These are phyloP conservation scores for Leptopterna dolabrata DNA, from an alignment of 2,888 invertebrate genomes.

Conservation along the genomic window DNA sequence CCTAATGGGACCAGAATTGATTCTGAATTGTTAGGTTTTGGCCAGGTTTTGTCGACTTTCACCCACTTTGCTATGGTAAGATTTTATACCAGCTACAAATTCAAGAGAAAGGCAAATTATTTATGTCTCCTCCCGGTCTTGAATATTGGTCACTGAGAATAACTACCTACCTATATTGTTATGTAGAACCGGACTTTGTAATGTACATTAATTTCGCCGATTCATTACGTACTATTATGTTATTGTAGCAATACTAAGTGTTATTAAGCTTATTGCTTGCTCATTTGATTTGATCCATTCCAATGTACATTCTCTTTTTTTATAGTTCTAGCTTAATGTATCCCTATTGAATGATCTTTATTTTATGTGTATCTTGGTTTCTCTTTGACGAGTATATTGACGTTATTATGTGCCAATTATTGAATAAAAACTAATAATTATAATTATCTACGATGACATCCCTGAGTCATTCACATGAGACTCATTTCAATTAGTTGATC, in stretches of 20 bases:
- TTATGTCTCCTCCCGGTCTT: too few species aligned
- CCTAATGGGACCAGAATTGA: too few species aligned
- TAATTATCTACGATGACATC: too few species aligned
- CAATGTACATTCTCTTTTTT: not conserved
- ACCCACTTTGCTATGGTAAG: too few species aligned
- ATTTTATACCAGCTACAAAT: too few species aligned
- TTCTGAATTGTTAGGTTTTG: too few species aligned
- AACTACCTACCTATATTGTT: too few species aligned
- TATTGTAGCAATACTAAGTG: not conserved
- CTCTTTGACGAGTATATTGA: not conserved
- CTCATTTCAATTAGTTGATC: not conserved
- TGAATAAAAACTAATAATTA: not conserved
- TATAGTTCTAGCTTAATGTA: not conserved
- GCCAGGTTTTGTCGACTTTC: too few species aligned
- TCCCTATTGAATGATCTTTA: not conserved
- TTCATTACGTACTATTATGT: not conserved
- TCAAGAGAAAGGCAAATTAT: too few species aligned
- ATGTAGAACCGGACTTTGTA: too few species aligned
- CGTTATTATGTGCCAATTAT: not conserved
- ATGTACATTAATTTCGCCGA: not conserved
- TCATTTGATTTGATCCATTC: not conserved
- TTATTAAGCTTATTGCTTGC: not conserved
- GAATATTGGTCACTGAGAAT: too few species aligned
- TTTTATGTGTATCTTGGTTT: not conserved
- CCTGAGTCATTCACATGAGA: too few species aligned